Base-by-base conservation (phyloP, 2,797 vertebrate genomes). In the Aplochiton taeniatus region DNA sequence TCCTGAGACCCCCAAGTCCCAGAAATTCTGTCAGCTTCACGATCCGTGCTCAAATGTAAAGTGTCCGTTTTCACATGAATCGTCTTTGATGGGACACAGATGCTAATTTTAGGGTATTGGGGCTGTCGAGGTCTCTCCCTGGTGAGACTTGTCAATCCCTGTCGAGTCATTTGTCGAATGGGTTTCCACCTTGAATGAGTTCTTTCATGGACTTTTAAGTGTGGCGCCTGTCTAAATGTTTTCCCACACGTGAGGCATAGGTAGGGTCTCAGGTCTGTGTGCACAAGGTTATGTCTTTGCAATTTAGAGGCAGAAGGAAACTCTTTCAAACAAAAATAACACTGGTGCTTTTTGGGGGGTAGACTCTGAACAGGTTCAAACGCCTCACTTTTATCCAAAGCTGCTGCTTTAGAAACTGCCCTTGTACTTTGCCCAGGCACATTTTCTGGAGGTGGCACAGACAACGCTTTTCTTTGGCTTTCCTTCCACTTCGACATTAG, bases 301-400 rank as follows among this genome's bases (percentile, higher is more conserved):
- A 93, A 87, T 75, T 95, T 93, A 65, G 93, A 94, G 9, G 88
- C 88, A 0, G 89, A 91, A 1, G 79, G 87, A 72, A 94, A 94
- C 73, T 79, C 87, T 85, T 94, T 95, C 47, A 79, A 86, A 81
- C 93, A 94, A 44, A 87, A 69, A 43, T 81, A 87, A 75, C 91
- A 94, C 19, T 88, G 86, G 77, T 93, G 91, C 51, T 81, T 69
- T 42, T 67, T 13, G 0, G 51, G 58, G 13, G 49, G 43, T 41
- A 50, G 19, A 61, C 58, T 61, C 18, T 55, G 46, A 31, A 9
- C 42, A 43, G 66, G n/a, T 49, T 61, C 59, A 43, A 16, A 4
- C 4, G 13, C 1, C 16, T 41, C 19, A 10, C 46, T 47, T 11
- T 31, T 63, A 44, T 54, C 60, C 61, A 61, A 48, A 5, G 45